Evolutionary conservation across 2,113 vertebrate species (phyloP).

Genomic region (Mustelus asterias): DNA sequence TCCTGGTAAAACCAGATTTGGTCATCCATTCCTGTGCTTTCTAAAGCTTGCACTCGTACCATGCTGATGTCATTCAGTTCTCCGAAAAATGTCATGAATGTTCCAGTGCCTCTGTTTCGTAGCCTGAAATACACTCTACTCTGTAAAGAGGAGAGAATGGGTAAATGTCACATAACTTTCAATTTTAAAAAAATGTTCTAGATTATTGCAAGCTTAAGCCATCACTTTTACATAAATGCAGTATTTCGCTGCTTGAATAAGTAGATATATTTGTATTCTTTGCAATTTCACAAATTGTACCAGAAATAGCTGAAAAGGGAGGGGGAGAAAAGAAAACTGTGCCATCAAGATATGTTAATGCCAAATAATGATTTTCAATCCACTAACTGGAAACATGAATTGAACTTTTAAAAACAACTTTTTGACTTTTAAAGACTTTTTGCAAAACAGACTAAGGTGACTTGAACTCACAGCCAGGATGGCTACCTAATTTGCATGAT

Average conservation of each 20-base stretch:
- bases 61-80: constrained; percentile 82
- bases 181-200: background rate
- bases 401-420: too few species aligned
- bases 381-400: too few species aligned
- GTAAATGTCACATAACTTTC: background rate
- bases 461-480: too few species aligned
- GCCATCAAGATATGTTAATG: too few species aligned
- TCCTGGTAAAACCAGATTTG: constrained; percentile 87
- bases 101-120: constrained; percentile 70
- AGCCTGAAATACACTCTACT: constrained; percentile 75
- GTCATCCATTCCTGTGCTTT: constrained; percentile 70
- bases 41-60: constrained; percentile 75
- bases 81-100: constrained; percentile 75
- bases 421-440: too few species aligned
- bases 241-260: background rate
- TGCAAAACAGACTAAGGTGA: too few species aligned
- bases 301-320: background rate
- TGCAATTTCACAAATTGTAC: too few species aligned
- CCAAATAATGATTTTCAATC: too few species aligned
- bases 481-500: too few species aligned
- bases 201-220: background rate
- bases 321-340: background rate
- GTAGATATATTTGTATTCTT: background rate
- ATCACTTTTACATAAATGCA: background rate
- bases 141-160: constrained; percentile 51